Conservation (phyloP, 2,888 invertebrate genomes). For the Atherix ibis region DNA sequence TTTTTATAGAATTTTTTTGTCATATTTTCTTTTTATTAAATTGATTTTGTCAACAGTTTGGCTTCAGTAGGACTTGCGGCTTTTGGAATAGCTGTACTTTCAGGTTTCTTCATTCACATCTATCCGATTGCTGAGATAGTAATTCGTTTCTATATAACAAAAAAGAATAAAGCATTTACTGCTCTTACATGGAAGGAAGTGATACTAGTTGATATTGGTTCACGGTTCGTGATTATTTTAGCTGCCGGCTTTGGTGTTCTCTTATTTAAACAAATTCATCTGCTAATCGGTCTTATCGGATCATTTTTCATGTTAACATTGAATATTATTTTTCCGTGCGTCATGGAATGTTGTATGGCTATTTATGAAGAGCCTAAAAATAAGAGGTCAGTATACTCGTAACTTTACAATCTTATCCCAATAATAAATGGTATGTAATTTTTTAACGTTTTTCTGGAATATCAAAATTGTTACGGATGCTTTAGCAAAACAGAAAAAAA, state of each 20-base stretch:
- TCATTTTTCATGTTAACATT: neutral
- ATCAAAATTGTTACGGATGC: too few species aligned
- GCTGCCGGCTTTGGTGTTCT: neutral
- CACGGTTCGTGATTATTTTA: neutral
- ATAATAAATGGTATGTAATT: too few species aligned
- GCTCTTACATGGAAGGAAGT: neutral
- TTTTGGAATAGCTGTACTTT: neutral
- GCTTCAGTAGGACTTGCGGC: neutral
- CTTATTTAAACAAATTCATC: neutral
- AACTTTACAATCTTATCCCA: too few species aligned
- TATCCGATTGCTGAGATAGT: neutral
- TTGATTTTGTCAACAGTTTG: neutral
- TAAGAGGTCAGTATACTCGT: neutral
- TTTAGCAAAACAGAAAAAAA: too few species aligned
- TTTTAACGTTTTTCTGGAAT: too few species aligned
- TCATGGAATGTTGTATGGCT: neutral
- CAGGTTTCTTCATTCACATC: constrained; percentile 1
- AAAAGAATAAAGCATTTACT: neutral
- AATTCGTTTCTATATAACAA: neutral
- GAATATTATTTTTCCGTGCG: constrained; percentile 1
- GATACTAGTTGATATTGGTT: neutral
- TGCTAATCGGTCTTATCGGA: neutral
- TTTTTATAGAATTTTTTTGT: neutral
- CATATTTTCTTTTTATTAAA: neutral
- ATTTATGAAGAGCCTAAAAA: neutral